Conservation (phyloP, 2,888 invertebrate genomes). For the Lycophotia porphyrea region DNA sequence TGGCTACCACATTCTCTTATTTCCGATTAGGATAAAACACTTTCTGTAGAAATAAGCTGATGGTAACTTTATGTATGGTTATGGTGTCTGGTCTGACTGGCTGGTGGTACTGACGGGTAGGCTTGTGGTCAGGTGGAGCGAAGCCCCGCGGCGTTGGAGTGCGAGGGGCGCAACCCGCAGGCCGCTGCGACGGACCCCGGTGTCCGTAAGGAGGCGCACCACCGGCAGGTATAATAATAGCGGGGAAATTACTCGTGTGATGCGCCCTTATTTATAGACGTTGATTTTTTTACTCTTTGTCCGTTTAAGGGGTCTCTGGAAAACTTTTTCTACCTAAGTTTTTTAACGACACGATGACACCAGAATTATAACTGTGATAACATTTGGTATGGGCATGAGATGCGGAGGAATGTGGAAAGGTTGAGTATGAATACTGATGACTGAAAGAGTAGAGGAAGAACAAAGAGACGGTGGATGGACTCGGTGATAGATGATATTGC, state of each 20-base stretch:
- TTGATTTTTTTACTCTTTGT: constrained; percentile 40
- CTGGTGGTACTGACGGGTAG: constrained; percentile 70
- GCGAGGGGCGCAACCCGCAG: constrained; percentile 86
- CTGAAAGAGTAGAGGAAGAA: not conserved
- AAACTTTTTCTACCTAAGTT: not conserved
- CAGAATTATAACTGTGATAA: not conserved
- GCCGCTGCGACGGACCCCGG: constrained; percentile 89
- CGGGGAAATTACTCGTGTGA: constrained; percentile 38
- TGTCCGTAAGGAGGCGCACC: constrained; percentile 90
- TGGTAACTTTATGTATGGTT: not conserved
- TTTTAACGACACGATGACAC: too few relatives aligned
- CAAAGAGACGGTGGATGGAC: not conserved
- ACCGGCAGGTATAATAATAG: constrained; percentile 90
- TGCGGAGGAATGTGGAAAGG: not conserved
- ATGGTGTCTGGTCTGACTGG: constrained; percentile 59
- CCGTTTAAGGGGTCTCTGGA: constrained; percentile 20
- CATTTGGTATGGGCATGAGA: not conserved
- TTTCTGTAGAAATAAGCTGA: not conserved
- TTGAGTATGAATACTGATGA: not conserved
- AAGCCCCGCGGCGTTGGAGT: constrained; percentile 87
- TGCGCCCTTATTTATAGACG: constrained; percentile 31
- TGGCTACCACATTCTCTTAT: not conserved
- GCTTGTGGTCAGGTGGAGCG: constrained; percentile 84
- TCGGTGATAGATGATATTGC: not conserved
- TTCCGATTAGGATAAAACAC: not conserved